These are phyloP conservation scores for Sebastes minor DNA, from an alignment of 2,797 vertebrate genomes.

Conservation along the genomic window DNA sequence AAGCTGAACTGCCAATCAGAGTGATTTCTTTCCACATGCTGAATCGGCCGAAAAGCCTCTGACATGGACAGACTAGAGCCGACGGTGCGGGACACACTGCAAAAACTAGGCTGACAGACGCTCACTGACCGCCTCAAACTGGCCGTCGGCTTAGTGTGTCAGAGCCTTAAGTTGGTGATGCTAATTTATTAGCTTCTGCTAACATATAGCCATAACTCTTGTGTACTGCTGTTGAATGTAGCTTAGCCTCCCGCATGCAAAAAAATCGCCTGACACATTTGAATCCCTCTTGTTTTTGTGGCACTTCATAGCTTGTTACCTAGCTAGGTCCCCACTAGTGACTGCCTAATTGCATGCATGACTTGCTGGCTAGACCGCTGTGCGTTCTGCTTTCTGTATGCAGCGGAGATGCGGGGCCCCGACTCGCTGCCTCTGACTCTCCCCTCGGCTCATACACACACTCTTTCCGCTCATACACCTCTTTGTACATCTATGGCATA, in stretches of 20 bases:
- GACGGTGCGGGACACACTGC: too few species aligned
- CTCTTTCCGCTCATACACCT: not conserved
- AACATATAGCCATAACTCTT: not conserved
- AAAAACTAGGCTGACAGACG: too few species aligned
- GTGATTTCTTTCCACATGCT: too few species aligned
- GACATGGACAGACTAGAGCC: too few species aligned
- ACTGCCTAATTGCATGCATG: not conserved
- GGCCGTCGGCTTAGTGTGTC: too few species aligned
- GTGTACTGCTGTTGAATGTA: not conserved
- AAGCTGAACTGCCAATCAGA: too few species aligned
- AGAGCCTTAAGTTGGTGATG: too few species aligned
- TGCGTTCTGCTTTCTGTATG: not conserved
- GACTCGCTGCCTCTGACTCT: not conserved
- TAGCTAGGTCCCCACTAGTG: not conserved
- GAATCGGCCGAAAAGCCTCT: too few species aligned
- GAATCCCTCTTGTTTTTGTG: not conserved
- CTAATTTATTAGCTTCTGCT: too few species aligned
- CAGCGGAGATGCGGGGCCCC: not conserved
- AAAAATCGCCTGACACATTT: not conserved
- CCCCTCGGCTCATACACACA: not conserved
- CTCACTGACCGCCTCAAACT: too few species aligned
- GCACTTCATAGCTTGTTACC: not conserved
- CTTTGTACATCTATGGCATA: not conserved
- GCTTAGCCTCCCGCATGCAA: not conserved
- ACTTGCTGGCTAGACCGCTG: not conserved